Conservation (phyloP, 2,113 vertebrate species). For the Edolisoma coerulescens region DNA sequence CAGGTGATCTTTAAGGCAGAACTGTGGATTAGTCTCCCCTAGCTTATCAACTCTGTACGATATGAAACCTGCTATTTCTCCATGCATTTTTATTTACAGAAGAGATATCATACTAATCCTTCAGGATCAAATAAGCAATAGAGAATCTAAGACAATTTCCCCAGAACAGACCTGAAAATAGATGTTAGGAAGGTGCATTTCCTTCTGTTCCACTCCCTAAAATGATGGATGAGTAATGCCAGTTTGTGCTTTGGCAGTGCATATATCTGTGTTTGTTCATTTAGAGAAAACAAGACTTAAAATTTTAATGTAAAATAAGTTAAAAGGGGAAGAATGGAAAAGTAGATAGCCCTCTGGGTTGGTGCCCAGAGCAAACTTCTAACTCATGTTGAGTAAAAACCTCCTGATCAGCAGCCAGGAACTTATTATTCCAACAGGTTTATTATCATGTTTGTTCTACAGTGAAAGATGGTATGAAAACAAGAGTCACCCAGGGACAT, state of each 20-base stretch:
- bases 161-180: neutral
- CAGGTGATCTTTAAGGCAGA: neutral
- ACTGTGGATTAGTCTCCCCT: neutral
- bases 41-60: neutral
- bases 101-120: neutral
- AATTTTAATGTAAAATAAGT: neutral
- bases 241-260: neutral
- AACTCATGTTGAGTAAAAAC: neutral
- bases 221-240: neutral
- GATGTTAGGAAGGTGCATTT: neutral
- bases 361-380: neutral
- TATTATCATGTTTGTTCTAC: neutral
- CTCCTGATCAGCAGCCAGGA: neutral
- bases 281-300: neutral
- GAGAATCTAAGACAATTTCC: neutral
- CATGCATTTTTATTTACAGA: neutral
- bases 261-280: neutral
- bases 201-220: neutral
- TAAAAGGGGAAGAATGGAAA: neutral
- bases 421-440: neutral
- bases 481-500: neutral
- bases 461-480: neutral
- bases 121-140: neutral
- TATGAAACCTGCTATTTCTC: neutral
- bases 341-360: neutral